These are phyloP conservation scores for Copsychus sechellarum DNA, from an alignment of 2,113 vertebrate species.

Conservation along the genomic window DNA sequence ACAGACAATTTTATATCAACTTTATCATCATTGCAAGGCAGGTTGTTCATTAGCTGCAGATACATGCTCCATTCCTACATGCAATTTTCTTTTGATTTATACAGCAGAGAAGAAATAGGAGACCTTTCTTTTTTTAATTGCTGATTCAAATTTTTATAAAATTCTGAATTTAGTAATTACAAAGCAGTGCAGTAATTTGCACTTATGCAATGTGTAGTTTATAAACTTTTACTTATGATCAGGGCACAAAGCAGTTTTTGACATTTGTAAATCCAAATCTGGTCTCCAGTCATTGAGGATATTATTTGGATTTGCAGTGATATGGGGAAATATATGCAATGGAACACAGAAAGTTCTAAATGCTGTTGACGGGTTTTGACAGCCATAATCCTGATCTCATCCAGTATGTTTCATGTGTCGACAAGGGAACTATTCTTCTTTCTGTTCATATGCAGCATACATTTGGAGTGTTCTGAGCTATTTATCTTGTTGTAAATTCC, in stretches of 20 bases:
- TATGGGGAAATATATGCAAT: neutral
- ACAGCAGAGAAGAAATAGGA: neutral
- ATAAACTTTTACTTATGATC: neutral
- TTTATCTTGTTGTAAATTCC: neutral
- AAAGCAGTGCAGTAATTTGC: neutral
- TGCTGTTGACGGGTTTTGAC: constrained; percentile 6
- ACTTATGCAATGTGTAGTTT: neutral
- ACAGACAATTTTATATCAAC: neutral
- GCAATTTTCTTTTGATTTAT: neutral
- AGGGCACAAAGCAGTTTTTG: neutral
- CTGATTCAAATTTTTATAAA: neutral
- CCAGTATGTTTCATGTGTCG: neutral
- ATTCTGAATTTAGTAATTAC: neutral
- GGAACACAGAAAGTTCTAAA: neutral
- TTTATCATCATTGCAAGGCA: neutral
- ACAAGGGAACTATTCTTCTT: neutral
- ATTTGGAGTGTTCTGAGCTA: neutral
- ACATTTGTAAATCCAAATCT: neutral
- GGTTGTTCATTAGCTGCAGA: neutral
- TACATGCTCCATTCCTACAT: neutral
- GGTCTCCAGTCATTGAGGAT: neutral
- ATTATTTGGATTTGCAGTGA: neutral
- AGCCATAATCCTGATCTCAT: neutral
- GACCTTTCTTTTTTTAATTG: neutral
- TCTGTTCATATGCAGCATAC: neutral